phyloP scores from a whole-genome alignment of 2,797 vertebrate species.

The Myioborus miniatus region DNA sequence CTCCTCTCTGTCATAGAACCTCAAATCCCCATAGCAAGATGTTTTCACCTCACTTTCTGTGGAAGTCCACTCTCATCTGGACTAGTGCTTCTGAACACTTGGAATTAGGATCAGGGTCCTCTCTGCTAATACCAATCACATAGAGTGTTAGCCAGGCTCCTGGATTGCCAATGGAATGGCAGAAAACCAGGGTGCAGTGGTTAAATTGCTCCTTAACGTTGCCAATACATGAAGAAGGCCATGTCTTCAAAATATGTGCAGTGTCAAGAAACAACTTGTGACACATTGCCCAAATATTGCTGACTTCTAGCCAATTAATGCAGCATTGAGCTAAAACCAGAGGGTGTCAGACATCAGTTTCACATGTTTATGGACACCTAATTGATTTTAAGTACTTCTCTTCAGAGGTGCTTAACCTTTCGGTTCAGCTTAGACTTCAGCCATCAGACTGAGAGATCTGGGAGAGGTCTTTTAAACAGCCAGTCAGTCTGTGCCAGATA shows the following conservation, averaged over 20 bases:
- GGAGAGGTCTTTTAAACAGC: not conserved
- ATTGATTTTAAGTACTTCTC: constrained; percentile 35
- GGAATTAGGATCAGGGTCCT: not conserved
- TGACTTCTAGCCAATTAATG: constrained; percentile 9
- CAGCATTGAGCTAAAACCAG: not conserved
- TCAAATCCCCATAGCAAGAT: not conserved
- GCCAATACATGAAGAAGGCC: not conserved
- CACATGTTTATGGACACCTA: constrained; percentile 4
- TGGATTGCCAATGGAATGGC: not conserved
- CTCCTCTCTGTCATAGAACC: not conserved
- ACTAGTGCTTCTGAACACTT: not conserved
- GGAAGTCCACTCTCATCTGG: not conserved
- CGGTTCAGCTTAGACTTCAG: constrained; percentile 9
- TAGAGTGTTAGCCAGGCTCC: not conserved
- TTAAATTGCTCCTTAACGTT: not conserved
- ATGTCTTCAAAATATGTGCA: not conserved
- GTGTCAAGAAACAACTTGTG: constrained; percentile 25
- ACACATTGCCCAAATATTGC: constrained; percentile 18
- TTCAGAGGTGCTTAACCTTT: constrained; percentile 27
- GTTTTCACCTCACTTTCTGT: not conserved
- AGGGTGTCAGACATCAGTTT: not conserved
- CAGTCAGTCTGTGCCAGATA: not conserved
- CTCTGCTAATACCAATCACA: not conserved
- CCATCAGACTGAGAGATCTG: not conserved
- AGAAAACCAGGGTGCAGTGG: not conserved